Evolutionary conservation across 2,797 vertebrate species (phyloP).

Genomic region (Lycodopsis pacificus): DNA sequence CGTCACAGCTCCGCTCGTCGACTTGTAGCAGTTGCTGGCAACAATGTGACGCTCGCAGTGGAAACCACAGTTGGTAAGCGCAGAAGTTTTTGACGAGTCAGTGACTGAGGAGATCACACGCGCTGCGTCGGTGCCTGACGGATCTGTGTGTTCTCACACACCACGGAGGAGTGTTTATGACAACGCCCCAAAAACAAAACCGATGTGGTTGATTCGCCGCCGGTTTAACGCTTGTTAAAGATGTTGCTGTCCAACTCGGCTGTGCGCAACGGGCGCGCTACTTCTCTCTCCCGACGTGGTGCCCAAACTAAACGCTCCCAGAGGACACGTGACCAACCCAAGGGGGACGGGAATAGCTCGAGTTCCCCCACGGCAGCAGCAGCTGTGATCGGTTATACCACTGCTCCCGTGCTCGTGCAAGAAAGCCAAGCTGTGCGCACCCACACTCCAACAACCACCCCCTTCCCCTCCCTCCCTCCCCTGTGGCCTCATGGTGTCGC

Average conservation of each 20-base stretch:
- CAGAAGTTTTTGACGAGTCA: conserved; percentile 72
- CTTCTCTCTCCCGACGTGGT: conserved; percentile 44
- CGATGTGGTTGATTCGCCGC: conserved; percentile 41
- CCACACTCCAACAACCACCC: conserved; percentile 18
- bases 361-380: conserved; percentile 62
- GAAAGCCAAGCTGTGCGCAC: conserved; percentile 33
- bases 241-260: conserved; percentile 64
- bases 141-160: conserved; percentile 10
- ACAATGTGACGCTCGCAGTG: conserved; percentile 48
- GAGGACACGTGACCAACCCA: conserved; percentile 84
- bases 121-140: conserved; percentile 7
- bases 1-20: conserved; percentile 61
- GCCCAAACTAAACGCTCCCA: conserved; percentile 75
- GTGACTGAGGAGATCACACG: conserved; percentile 36
- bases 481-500: conserved; percentile 62
- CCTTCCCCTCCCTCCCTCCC: neutral
- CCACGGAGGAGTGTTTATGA: conserved; percentile 22
- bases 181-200: conserved; percentile 64
- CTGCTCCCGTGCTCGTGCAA: conserved; percentile 38
- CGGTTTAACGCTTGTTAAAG: conserved; percentile 42
- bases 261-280: conserved; percentile 71
- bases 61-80: conserved; percentile 45
- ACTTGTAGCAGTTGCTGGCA: conserved; percentile 45
- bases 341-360: conserved; percentile 78
- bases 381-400: conserved; percentile 79